Conservation (phyloP, 2,888 invertebrate species). For the Artemia sp. region DNA sequence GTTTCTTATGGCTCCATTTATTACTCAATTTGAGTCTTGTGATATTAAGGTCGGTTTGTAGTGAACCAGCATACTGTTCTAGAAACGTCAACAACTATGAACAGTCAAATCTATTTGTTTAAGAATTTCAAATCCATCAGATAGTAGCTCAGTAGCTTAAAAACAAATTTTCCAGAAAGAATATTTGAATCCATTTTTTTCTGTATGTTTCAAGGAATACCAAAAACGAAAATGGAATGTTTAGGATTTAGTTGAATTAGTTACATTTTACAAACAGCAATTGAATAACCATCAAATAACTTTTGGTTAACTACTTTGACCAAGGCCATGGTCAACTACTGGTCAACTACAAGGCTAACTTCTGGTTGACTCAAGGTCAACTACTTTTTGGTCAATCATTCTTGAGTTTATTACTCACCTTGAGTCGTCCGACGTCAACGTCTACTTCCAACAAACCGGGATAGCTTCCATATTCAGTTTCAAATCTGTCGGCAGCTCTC, state of each 20-base stretch:
- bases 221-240: constrained; percentile 9
- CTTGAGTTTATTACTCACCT: constrained; percentile 35
- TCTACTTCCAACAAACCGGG: constrained; percentile 79
- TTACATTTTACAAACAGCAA: not conserved
- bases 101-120: too few species aligned
- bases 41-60: too few species aligned
- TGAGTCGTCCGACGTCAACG: constrained; percentile 71
- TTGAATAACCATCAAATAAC: not conserved
- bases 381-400: too few species aligned
- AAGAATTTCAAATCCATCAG: too few species aligned
- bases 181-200: too few species aligned
- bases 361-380: not conserved
- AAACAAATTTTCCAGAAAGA: too few species aligned
- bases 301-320: not conserved
- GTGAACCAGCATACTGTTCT: too few species aligned
- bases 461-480: constrained; percentile 66
- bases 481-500: constrained; percentile 76
- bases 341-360: not conserved
- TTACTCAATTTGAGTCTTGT: too few species aligned
- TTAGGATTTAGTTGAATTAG: not conserved
- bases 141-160: too few species aligned
- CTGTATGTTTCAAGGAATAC: not conserved
- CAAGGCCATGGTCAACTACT: not conserved
- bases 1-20: too few species aligned
- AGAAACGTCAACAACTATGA: too few species aligned